Evolutionary conservation across 2,113 vertebrate genomes (phyloP).

Genomic region (Symphodus melops): DNA sequence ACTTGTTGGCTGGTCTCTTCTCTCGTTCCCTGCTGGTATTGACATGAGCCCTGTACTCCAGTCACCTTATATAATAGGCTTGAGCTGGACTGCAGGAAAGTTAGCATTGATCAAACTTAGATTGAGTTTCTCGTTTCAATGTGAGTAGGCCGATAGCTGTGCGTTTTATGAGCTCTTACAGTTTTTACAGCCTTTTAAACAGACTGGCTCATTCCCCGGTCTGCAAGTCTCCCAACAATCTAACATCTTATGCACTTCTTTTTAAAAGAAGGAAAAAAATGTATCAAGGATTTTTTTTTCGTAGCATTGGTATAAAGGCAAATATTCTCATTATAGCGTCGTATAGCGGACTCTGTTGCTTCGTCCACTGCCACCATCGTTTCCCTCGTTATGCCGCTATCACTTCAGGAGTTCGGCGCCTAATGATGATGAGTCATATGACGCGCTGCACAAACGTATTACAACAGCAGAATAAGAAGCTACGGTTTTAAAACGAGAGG

Average conservation of each 20-base stretch:
- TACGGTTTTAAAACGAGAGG: too few relatives aligned
- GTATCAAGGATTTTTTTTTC: not conserved
- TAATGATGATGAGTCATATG: too few relatives aligned
- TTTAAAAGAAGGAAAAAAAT: not conserved
- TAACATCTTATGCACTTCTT: not conserved
- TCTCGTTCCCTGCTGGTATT: not conserved
- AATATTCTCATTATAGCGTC: too few relatives aligned
- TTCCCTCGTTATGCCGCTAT: too few relatives aligned
- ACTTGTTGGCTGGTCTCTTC: not conserved
- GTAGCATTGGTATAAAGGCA: too few relatives aligned
- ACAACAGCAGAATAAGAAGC: too few relatives aligned
- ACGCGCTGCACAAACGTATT: too few relatives aligned
- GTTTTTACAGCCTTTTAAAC: constrained; percentile 7
- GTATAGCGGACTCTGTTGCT: too few relatives aligned
- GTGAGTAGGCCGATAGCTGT: constrained; percentile 12
- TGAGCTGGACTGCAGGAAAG: constrained; percentile 8
- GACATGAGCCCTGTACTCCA: not conserved
- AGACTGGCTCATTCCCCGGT: not conserved
- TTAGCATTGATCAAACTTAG: constrained; percentile 6
- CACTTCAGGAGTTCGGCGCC: too few relatives aligned
- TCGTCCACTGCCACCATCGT: too few relatives aligned
- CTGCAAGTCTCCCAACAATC: not conserved
- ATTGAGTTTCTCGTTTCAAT: constrained; percentile 29
- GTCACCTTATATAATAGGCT: not conserved
- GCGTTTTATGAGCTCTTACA: constrained; percentile 15